Base-by-base conservation (phyloP, 1,140 invertebrate genomes). In the Thaumatotibia leucotreta region DNA sequence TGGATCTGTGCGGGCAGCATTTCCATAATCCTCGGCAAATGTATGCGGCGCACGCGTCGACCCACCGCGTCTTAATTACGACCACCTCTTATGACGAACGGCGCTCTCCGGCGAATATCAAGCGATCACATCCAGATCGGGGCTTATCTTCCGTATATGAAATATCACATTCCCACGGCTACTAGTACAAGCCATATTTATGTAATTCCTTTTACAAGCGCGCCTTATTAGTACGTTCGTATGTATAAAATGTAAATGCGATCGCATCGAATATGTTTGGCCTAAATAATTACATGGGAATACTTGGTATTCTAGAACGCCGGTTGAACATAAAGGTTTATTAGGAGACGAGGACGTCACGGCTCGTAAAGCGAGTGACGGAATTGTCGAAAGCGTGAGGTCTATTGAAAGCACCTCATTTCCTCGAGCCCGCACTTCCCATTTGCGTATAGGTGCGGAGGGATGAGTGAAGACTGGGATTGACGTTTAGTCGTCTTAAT, bases 21-120 rank as follows among this genome's bases (percentile, higher is more conserved):
- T 74, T 72, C 65, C 69, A 74, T 74, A 74, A 74, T 74, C 72
- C 49, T 49, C 58, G 29, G 66, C 64, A 75, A 73, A 75, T 75
- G 52, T 75, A 75, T 76, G 32, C 74, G 61, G 49, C 39, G 62
- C 66, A 66, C 69, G 66, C 61, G 63, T 32, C 27, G 31, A 32
- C 31, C 54, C 62, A 65, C 66, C 65, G 35, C 65, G 35, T 69
- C 74, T 73, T 76, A 76, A 76, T 76, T 73, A 76, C 72, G 52
- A 67, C 23, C 64, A 65, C 63, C n/a, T 66, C 54, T 61, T 68
- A 67, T 69, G 63, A 67, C 35, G 65, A 63, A 68, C 61, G 54
- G 61, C 11, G 32, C 29, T 65, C 49, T 65, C 33, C 29, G n/a
- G 39, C 69, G 74, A 73, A 75, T 75, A 70, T 66, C 29, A 69